Base-by-base conservation (phyloP, 2,113 vertebrate species). In the Jaculus jaculus region DNA sequence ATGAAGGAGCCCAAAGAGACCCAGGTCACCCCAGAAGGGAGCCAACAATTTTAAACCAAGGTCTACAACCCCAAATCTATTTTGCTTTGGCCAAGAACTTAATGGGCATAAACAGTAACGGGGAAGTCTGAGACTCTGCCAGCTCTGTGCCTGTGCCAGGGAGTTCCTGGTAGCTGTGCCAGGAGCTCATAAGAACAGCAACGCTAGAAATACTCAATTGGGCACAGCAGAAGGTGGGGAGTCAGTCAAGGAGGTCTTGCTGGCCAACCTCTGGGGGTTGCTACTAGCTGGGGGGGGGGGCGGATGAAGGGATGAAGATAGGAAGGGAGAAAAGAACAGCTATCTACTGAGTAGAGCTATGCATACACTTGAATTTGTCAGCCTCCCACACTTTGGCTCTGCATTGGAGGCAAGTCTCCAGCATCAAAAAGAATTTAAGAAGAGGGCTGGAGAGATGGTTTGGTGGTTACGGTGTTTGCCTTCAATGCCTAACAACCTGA, bases 281-380 rank as follows among this genome's bases (percentile, higher is more conserved):
- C 37, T 63, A 7, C 66, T 79, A 61, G n/a, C 75, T 39, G 39
- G 4, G 17, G 17, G 69, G 66, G 75, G 1, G 39, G 23, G 11
- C 3, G 20, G 5, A 30, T 1, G 3, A 26, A 39, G 11, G 7
- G 23, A 66, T 7, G 73, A 16, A 20, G 39, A n/a, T 2, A 51
- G n/a, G 30, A 17, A 18, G 28, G 3, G 51, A n/a, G 1, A 58
- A 9, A n/a, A 83, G 23, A 10, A 21, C 26, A 16, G 11, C 3
- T 3, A 16, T 7, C 11, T 34, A 1, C 51, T 11, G 13, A 23
- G 0, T 1, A 12, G 5, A 6, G 4, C 6, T 28, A 1, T 5
- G 12, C 7, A 30, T 20, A 34, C 5, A 34, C 1, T 7, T 1
- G 47, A 2, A 3, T 17, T 60, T 26, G 4, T 16, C 23, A 90